phyloP scores from a whole-genome alignment of 92 coral and sea anemone species.

The Siderastrea siderea region DNA sequence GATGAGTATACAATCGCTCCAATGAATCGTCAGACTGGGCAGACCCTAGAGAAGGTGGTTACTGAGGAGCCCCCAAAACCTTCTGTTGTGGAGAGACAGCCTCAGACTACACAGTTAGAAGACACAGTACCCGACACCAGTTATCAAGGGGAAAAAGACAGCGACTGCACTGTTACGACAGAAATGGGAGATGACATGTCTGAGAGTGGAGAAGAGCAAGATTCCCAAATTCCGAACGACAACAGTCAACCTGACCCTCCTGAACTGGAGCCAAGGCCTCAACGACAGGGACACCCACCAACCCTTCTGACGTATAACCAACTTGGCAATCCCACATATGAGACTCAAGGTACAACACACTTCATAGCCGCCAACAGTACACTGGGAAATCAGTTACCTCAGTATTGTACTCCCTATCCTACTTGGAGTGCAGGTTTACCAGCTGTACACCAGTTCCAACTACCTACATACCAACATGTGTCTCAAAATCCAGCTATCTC shows the following conservation, averaged over 20 bases:
- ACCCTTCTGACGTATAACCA: constrained; percentile 16
- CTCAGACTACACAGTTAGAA: background rate
- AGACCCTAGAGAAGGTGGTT: constrained; percentile 9
- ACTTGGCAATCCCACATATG: constrained; percentile 23
- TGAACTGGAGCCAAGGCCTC: constrained; percentile 1
- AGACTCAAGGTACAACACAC: constrained; percentile 15
- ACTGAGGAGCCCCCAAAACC: constrained; percentile 1
- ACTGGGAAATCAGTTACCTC: constrained; percentile 4
- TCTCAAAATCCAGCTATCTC: constrained; percentile 24
- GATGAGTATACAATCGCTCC: background rate
- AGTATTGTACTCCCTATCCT: background rate
- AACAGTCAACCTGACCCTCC: background rate
- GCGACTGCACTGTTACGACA: background rate
- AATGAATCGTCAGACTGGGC: background rate
- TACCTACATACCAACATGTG: background rate
- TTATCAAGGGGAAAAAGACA: background rate
- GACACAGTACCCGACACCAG: background rate
- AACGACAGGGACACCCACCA: constrained; percentile 25
- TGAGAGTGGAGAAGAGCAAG: constrained; percentile 11
- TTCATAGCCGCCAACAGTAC: constrained; percentile 2
- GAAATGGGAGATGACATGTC: background rate
- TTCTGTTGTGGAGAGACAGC: background rate
- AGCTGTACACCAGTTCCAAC: constrained; percentile 2
- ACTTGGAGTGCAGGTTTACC: constrained; percentile 17
- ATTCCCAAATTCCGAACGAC: background rate